Evolutionary conservation across 2,797 vertebrate genomes (phyloP), one percentile per base, ranked within the genome.

Genomic region (Graptemys geographica): DNA sequence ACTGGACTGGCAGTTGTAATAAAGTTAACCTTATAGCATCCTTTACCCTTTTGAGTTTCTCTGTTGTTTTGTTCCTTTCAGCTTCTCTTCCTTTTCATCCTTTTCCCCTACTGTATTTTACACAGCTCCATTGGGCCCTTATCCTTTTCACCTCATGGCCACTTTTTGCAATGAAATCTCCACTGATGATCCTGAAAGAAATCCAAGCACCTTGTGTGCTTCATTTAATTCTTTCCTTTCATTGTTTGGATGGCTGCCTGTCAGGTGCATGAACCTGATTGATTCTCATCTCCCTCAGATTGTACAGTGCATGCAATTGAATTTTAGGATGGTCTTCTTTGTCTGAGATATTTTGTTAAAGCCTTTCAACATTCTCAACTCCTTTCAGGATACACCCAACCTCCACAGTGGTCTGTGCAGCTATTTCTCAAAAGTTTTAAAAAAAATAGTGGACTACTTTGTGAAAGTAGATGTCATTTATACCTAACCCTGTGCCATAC

Each of bases 311-410:
- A 90, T 95, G 76, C 47, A 72, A 90, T 0, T 91, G 90, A 81
- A 87, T 94, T 96, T 97, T 96, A 95, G 94, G 95, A 84, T 8
- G 56, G 62, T 25, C 18, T 95, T 51, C 62, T 90, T 96, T 93
- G 41, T 90, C 56, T 83, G 93, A 88, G 55, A 76, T 84, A 90
- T 93, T 91, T 96, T 96, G 93, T 12, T 91, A 69, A 96, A 93
- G 55, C 65, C 78, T 96, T 95, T 96, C 93, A 92, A 56, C 72
- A 51, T 78, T 91, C 44, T 92, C 28, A 88, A 23, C 80, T 89
- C 44, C 53, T 78, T 44, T 92, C 91, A 5, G 1, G 81, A 72
- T 84, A 88, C 31, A 88, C 51, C 51, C 84, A 84, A 15, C 49
- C 89, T 83, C 88, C 81, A 47, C 82, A 79, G 41, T 41, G 37